Evolutionary conservation across 2,113 vertebrate species (phyloP).

Genomic region (Seriola quinqueradiata): DNA sequence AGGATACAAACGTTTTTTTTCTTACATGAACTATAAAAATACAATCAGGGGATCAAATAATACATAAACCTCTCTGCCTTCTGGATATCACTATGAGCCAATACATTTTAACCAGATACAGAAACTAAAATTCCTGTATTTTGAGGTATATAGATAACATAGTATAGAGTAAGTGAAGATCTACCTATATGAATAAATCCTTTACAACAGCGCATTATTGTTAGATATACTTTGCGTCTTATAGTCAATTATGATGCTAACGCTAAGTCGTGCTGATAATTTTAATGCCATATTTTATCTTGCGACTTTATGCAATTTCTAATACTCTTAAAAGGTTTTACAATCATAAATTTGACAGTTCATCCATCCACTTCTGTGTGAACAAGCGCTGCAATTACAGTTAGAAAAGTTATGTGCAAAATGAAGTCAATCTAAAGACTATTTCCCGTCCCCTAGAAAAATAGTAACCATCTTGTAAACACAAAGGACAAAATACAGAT

Average conservation of each 20-base stretch:
- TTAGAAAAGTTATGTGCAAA: slow-evolving; percentile 75
- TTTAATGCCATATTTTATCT: slow-evolving; percentile 39
- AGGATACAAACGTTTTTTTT: neutral
- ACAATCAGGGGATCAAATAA: slow-evolving; percentile 47
- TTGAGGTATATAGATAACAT: slow-evolving; percentile 62
- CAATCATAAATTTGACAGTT: slow-evolving; percentile 1
- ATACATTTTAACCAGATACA: slow-evolving; percentile 50
- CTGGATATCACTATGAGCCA: slow-evolving; percentile 24
- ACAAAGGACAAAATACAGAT: slow-evolving; percentile 64
- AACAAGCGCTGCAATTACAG: slow-evolving; percentile 32
- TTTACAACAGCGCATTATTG: slow-evolving; percentile 43
- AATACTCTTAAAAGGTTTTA: slow-evolving; percentile 8
- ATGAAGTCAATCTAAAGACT: slow-evolving; percentile 50
- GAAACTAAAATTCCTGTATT: slow-evolving; percentile 40
- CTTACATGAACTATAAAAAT: slow-evolving; percentile 45
- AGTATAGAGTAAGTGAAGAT: slow-evolving; percentile 50
- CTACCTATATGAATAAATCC: slow-evolving; percentile 54
- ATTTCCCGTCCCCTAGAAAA: slow-evolving; percentile 69
- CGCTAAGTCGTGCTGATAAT: slow-evolving; percentile 1
- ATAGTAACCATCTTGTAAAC: slow-evolving; percentile 70
- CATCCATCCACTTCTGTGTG: slow-evolving; percentile 24
- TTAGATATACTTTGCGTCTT: slow-evolving; percentile 19
- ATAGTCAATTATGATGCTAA: slow-evolving; percentile 13
- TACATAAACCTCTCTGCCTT: slow-evolving; percentile 25
- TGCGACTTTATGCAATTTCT: slow-evolving; percentile 7